phyloP scores from a whole-genome alignment of 2,113 vertebrate species.

The Microtus pennsylvanicus region DNA sequence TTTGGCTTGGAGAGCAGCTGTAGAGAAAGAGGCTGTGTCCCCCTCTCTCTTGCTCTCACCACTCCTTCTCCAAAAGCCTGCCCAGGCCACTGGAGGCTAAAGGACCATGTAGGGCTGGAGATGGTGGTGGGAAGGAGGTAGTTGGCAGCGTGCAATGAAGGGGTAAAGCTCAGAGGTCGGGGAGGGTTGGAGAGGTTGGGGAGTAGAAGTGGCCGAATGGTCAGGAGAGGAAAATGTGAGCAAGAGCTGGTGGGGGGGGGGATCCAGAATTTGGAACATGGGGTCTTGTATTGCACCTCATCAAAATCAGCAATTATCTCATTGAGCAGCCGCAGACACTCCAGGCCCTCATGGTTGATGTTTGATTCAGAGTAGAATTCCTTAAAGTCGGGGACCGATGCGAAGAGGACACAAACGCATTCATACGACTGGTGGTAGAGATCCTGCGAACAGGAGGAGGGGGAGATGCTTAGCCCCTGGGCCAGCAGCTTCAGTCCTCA shows the following conservation, averaged over 20 bases:
- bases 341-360: slow-evolving; percentile 91
- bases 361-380: slow-evolving; percentile 94
- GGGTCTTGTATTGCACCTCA: slow-evolving; percentile 85
- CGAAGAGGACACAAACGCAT: slow-evolving; percentile 94
- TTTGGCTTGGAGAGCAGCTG: slow-evolving; percentile 94
- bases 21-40: slow-evolving; percentile 5
- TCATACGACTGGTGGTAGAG: slow-evolving; percentile 94
- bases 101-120: background rate
- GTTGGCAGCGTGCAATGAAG: background rate
- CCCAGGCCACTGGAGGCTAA: slow-evolving; percentile 20
- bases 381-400: slow-evolving; percentile 94
- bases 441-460: slow-evolving; percentile 85
- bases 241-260: background rate
- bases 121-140: background rate
- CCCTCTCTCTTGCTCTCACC: background rate
- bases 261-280: background rate
- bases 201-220: background rate
- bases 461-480: background rate
- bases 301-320: slow-evolving; percentile 96
- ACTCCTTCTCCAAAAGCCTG: slow-evolving; percentile 14
- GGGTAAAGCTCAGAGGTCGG: background rate
- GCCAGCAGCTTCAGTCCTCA: background rate
- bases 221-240: background rate
- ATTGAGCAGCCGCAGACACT: slow-evolving; percentile 94
- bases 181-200: background rate